These are phyloP conservation scores for Macrophya annulata DNA, from an alignment of 2,888 invertebrate species.

Conservation along the genomic window DNA sequence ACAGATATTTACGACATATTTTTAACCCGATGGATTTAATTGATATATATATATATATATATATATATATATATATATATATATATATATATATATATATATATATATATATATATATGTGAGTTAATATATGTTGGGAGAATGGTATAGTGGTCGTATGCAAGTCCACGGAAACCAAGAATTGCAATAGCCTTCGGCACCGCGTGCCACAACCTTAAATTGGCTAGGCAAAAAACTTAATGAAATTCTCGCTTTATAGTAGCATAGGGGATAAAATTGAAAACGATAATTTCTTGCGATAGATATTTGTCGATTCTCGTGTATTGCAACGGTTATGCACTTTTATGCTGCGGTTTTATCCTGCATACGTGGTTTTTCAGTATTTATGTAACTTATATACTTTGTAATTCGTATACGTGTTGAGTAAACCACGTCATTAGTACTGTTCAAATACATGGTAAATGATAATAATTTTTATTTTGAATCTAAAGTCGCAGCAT, in stretches of 20 bases:
- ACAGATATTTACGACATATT: slow-evolving; percentile 50
- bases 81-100: too few relatives aligned
- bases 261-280: slow-evolving; percentile 20
- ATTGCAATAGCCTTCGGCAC: neutral
- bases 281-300: slow-evolving; percentile 32
- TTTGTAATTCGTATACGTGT: neutral
- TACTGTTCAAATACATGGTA: neutral
- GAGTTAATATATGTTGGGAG: too few relatives aligned
- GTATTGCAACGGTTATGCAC: neutral
- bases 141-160: neutral
- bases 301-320: neutral
- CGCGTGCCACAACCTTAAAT: neutral
- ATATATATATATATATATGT: too few relatives aligned
- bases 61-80: too few relatives aligned
- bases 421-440: neutral
- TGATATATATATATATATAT: too few relatives aligned
- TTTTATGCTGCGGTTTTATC: neutral
- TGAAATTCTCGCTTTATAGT: neutral
- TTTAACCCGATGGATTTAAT: neutral
- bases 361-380: neutral
- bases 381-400: neutral
- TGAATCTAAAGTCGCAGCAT: neutral
- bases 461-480: neutral
- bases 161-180: neutral
- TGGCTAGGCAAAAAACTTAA: neutral